Conservation (phyloP, 2,888 invertebrate species). For the Bombylius major region DNA sequence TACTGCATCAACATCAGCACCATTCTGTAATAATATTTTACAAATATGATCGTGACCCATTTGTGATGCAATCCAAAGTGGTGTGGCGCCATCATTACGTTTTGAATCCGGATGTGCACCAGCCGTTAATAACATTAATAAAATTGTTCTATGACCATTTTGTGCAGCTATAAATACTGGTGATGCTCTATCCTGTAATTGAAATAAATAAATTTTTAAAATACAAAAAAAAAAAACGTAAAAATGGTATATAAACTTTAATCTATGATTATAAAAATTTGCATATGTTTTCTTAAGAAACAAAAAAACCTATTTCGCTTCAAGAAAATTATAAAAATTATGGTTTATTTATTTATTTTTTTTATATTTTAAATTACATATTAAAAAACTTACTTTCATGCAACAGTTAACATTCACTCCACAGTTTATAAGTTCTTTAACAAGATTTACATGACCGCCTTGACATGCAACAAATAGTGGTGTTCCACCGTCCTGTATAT, state of each 20-base stretch:
- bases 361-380: not conserved
- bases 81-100: constrained; percentile 73
- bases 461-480: constrained; percentile 84
- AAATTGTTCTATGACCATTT: constrained; percentile 78
- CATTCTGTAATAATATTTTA: constrained; percentile 59
- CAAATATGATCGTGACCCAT: constrained; percentile 84
- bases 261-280: not conserved
- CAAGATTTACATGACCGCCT: constrained; percentile 80
- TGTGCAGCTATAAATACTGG: constrained; percentile 88
- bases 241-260: not conserved
- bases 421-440: constrained; percentile 66
- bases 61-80: constrained; percentile 91
- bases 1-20: constrained; percentile 66
- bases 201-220: not conserved
- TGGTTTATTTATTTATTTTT: no score
- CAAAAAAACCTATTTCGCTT: not conserved
- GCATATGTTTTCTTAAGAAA: not conserved
- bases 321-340: no score
- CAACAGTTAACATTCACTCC: constrained; percentile 70
- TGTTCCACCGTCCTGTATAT: constrained; percentile 80
- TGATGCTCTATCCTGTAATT: constrained; percentile 71
- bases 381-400: constrained; percentile 54
- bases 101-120: constrained; percentile 63
- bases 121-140: constrained; percentile 54
- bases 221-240: not conserved